Evolutionary conservation across 2,888 invertebrate genomes (phyloP), one percentile per base, ranked within the genome.

Genomic region (Phyto melanocephala): DNA sequence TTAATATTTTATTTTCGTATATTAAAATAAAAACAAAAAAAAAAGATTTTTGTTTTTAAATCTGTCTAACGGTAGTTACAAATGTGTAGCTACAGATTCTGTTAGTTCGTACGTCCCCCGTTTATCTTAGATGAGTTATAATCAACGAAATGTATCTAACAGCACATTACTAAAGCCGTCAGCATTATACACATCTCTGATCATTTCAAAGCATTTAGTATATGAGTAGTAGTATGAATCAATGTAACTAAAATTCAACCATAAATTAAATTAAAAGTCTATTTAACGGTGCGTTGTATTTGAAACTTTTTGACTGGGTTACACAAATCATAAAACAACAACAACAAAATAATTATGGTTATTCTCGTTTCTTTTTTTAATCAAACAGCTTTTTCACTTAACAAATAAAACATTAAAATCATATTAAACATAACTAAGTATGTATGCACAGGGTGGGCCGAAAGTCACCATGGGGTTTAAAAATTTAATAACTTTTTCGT

Each of bases 211-310:
- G 6, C 6, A 17, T 1, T 1, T 50, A 10, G 22, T 11, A 20
- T 47, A 20, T 47, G 8, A 2, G 13, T 22, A 13, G 11, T 0
- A 3, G 5, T 22, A 22, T 13, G 3, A 13, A 24, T 50, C 1
- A 22, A 50, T 22, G 24, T 50, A 62, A 42, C 42, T 45, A 35
- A 24, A 33, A 37, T 54, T 54, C 24, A 50, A 17, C 10, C 37
- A 62, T 71, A 71, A 71, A 71, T 72, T 60, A 62, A 72, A 62
- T 62, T 37, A 35, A 72, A 62, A 72, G 52, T 72, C 24, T 50
- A 50, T 62, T 58, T 50, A 33, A 50, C 35, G 50, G 45, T 71
- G 72, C 72, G 62, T 62, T 71, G 50, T 47, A 60, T 37, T 35
- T n/a, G 20, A 33, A 42, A 11, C 70, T 45, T 10, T 52, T 20